Conservation (phyloP, 1,140 invertebrate species). For the Polyergus mexicanus region DNA sequence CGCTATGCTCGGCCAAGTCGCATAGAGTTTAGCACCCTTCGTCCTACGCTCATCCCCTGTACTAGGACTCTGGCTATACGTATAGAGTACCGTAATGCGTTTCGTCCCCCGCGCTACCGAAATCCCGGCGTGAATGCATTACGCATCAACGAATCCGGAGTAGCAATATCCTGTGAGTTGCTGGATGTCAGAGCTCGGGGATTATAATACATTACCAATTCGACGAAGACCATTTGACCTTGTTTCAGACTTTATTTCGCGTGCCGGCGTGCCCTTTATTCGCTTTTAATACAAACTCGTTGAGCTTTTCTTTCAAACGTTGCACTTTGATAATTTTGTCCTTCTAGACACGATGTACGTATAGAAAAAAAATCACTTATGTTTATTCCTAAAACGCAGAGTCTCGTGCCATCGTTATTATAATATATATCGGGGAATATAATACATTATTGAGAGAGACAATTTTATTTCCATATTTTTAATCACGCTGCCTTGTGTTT, state of each 20-base stretch:
- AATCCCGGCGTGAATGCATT: slow-evolving; percentile 85
- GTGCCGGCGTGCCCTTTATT: slow-evolving; percentile 53
- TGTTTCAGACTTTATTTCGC: slow-evolving; percentile 81
- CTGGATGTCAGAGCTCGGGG: slow-evolving; percentile 81
- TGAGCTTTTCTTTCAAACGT: slow-evolving; percentile 12
- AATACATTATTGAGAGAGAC: no score
- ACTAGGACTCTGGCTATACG: slow-evolving; percentile 60
- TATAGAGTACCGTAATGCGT: slow-evolving; percentile 50
- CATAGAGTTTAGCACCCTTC: slow-evolving; percentile 59
- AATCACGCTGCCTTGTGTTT: not conserved
- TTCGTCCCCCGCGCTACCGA: slow-evolving; percentile 76
- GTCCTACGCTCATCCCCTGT: slow-evolving; percentile 48
- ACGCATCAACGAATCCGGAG: slow-evolving; percentile 86
- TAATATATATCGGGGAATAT: slow-evolving; percentile 1
- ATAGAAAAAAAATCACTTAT: not conserved
- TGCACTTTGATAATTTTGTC: no score
- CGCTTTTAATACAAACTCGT: slow-evolving; percentile 57
- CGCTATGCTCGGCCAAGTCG: slow-evolving; percentile 59
- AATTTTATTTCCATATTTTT: slow-evolving; percentile 20
- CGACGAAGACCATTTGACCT: slow-evolving; percentile 83
- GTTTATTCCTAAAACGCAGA: not conserved
- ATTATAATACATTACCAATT: slow-evolving; percentile 87
- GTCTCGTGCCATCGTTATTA: not conserved
- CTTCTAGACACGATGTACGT: not conserved
- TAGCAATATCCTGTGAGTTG: slow-evolving; percentile 86